Evolutionary conservation across 2,113 vertebrate genomes (phyloP), one percentile per base, ranked within the genome.

Genomic region (Mionectes macconnelli): DNA sequence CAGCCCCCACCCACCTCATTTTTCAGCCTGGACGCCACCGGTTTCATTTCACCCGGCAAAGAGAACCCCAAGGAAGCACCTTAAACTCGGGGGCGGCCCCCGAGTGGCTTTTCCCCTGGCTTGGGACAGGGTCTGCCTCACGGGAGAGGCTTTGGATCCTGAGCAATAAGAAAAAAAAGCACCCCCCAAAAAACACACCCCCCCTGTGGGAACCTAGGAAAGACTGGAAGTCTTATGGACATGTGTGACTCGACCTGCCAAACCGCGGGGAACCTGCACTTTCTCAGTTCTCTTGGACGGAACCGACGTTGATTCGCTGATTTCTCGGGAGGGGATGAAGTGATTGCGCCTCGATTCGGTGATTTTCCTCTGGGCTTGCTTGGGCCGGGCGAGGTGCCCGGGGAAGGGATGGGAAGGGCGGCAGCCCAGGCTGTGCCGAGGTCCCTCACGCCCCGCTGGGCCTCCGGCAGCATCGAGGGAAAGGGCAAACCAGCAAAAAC

Each of bases 21-120:
- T 18, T 13, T 39, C 2, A 1, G 35, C 92, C 70, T 85, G 66
- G 31, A 39, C 8, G 7, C 31, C 88, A 44, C 70, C 20, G 0
- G 67, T 20, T 33, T 90, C 90, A 57, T 89, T 94, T 93, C 90
- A 85, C 76, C 35, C 0, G 66, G 94, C 82, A 85, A 89, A 89
- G 92, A 67, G 24, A n/a, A n/a, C n/a, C 77, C n/a, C 89, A 80
- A 79, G 89, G 63, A 95, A 96, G 93, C 93, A 91, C 97, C 90
- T 96, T 95, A 96, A 96, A 56, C 27, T 16, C 3, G 13, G 90
- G 92, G 40, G 42, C 56, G 20, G 78, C 87, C 84, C 89, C 53
- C 0, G 6, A n/a, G n/a, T n/a, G n/a, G n/a, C n/a, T n/a, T 49
- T 24, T 64, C 5, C 59, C 52, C 73, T 0, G 31, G 82, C 79